Percentiles rank a stretch among this genome's conserved stretches.
Conservation (phyloP, 1,140 invertebrate genomes). For the Rhagoletis pomonella region DNA sequence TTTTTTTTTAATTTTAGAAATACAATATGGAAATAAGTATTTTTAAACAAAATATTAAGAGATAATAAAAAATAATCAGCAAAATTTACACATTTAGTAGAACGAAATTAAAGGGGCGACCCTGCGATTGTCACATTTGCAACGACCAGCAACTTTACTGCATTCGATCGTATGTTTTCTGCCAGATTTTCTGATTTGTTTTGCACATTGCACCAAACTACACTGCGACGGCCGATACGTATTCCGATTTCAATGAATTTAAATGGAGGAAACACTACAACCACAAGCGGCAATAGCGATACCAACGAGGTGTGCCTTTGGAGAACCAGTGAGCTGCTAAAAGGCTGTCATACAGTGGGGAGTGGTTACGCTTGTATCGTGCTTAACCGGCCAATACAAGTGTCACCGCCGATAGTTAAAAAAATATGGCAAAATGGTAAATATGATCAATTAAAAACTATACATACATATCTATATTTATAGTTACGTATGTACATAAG, state of each 20-base stretch:
- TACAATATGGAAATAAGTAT: no score
- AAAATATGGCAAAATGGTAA: conserved; percentile 77
- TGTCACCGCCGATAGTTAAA: conserved; percentile 71
- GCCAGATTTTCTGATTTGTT: neutral
- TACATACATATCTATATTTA: no score
- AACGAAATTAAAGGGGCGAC: neutral
- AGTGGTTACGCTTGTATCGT: conserved; percentile 75
- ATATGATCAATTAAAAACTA: conserved; percentile 56
- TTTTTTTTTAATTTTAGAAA: no score
- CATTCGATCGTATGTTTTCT: neutral
- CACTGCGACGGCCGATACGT: no score
- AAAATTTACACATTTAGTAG: neutral
- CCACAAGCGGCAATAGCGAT: neutral
- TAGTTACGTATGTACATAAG: conserved; percentile 30
- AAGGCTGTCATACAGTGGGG: neutral
- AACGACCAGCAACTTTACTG: neutral
- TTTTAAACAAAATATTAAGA: no score
- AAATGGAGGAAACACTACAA: neutral
- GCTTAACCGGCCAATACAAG: conserved; percentile 75
- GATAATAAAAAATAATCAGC: no score
- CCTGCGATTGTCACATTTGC: neutral
- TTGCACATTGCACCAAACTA: neutral
- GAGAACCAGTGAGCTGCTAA: conserved; percentile 26
- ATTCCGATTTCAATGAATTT: neutral
- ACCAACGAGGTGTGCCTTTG: neutral